Conservation (phyloP, 1,140 invertebrate species). For the Glomeris maerens region DNA sequence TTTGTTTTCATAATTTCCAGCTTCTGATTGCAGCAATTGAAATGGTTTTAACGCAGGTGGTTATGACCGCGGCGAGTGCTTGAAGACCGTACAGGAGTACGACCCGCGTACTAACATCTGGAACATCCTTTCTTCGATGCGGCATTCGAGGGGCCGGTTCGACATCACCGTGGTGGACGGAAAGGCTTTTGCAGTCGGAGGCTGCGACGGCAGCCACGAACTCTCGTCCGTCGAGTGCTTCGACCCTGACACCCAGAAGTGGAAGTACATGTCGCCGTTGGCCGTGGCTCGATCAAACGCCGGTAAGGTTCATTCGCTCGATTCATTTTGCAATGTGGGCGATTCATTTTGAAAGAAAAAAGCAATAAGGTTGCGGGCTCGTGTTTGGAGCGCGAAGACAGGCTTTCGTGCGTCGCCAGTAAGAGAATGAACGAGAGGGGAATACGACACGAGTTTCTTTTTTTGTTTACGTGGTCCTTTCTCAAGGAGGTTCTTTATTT, state of each 20-base stretch:
- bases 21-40: too few species aligned
- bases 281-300: conserved; percentile 51
- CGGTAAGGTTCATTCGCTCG: conserved; percentile 28
- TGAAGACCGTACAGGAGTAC: conserved; percentile 58
- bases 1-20: too few species aligned
- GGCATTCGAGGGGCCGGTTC: conserved; percentile 53
- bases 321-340: too few species aligned
- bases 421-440: too few species aligned
- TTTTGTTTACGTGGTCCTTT: too few species aligned
- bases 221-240: conserved; percentile 51
- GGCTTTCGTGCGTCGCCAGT: too few species aligned
- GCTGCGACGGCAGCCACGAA: conserved; percentile 61
- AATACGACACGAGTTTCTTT: too few species aligned
- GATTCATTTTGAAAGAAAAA: too few species aligned
- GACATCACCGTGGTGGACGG: conserved; percentile 49
- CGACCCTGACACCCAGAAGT: conserved; percentile 41
- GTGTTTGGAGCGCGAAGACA: too few species aligned
- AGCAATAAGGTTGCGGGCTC: too few species aligned
- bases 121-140: conserved; percentile 50
- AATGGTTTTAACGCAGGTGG: conserved; percentile 41
- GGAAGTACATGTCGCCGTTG: conserved; percentile 45
- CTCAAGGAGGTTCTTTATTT: conserved; percentile 7
- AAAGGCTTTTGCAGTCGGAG: conserved; percentile 58
- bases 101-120: conserved; percentile 51
- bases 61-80: conserved; percentile 69